Base-by-base conservation (phyloP, 2,888 invertebrate genomes). In the Synergus japonicus region DNA sequence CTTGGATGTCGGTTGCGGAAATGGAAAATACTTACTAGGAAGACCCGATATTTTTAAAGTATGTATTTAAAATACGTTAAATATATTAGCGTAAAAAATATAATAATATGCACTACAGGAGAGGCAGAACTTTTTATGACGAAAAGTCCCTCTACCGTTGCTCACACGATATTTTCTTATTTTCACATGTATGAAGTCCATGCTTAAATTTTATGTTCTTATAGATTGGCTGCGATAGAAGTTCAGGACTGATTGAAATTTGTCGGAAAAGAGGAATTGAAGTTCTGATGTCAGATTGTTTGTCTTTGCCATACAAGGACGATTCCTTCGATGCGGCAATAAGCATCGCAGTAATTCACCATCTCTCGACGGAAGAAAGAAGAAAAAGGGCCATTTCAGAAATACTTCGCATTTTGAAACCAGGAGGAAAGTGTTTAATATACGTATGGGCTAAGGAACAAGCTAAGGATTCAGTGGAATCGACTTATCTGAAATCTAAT, bases 401-500 rank as follows among this genome's bases (percentile, higher is more conserved):
- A 91, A 96, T 98, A 87, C 91, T 95, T 0, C 93, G 98, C 15
- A 92, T 97, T 0, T 93, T 99, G 8, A 93, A 94, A n/a, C 90
- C 93, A 0, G 95, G 95, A 0, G 99, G 99, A 0, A 93, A 93
- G 83, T 96, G 96, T 2, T 93, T 99, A 7, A 95, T 99, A 81
- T 98, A 99, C 85, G 99, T 99, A 0, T 99, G 99, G 99, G 98
- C 99, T 0, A 96, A 96, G 91, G 96, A 98, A 90, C 98, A 98
- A 92, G 93, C 94, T 2, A 94, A 93, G 82, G 94, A 96, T 65
- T 93, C 93, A 29, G 92, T 93, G 77, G 95, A 95, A 87, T 96
- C 96, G 0, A 94, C 94, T 78, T 97, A 97, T 89, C 92, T 97
- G 43, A 95, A 95, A 84, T 95, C 85, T 18, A 86, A 85, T 64